These are phyloP conservation scores for Mionectes olivaceus DNA, from an alignment of 2,797 vertebrate genomes.

Conservation along the genomic window DNA sequence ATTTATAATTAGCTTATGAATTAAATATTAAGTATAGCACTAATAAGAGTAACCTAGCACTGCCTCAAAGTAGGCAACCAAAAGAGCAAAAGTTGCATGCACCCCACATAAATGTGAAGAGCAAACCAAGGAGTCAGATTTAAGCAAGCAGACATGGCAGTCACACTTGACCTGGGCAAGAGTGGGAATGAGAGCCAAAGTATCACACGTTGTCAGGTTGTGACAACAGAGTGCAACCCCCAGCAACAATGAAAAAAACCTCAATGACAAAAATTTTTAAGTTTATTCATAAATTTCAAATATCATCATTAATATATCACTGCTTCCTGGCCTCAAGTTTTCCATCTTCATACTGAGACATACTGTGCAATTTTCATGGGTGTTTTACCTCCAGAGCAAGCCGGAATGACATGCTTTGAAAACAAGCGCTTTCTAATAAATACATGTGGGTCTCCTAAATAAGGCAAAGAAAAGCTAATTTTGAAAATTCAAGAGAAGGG, in stretches of 20 bases:
- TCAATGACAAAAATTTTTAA: neutral
- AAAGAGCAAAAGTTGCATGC: neutral
- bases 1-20: neutral
- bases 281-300: neutral
- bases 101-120: neutral
- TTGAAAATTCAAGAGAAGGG: neutral
- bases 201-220: neutral
- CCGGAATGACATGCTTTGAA: neutral
- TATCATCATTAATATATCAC: neutral
- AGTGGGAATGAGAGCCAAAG: neutral
- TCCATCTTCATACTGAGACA: neutral
- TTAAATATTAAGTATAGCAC: neutral
- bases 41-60: neutral
- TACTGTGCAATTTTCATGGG: neutral
- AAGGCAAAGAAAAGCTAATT: neutral
- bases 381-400: neutral
- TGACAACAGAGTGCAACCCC: neutral
- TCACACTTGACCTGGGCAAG: neutral
- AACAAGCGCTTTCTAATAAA: neutral
- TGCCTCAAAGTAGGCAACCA: neutral
- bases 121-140: neutral
- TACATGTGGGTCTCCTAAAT: neutral
- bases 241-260: neutral
- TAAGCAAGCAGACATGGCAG: neutral
- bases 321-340: neutral